Evolutionary conservation across 2,797 vertebrate genomes (phyloP).

Genomic region (Myiotriccus ornatus): DNA sequence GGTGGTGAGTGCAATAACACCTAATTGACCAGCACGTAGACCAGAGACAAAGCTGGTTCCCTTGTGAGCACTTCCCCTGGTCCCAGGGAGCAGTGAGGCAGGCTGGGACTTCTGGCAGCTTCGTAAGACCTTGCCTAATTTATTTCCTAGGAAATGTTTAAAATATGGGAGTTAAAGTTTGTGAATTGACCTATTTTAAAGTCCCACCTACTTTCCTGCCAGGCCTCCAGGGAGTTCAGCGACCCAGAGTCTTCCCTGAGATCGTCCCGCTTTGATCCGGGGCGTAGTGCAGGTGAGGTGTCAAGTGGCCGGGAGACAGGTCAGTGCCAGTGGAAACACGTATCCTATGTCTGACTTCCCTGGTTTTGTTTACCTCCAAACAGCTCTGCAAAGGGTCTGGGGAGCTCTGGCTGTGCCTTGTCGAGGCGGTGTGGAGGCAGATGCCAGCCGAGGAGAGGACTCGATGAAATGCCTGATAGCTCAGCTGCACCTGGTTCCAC

Average conservation of each 20-base stretch:
- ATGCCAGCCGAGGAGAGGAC: not conserved
- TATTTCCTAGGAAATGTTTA: not conserved
- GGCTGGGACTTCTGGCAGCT: not conserved
- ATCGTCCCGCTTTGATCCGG: not conserved
- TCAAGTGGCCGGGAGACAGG: not conserved
- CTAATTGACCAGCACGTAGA: not conserved
- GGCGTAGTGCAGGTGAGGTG: not conserved
- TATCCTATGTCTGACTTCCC: not conserved
- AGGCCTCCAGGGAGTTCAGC: not conserved
- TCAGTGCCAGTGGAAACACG: not conserved
- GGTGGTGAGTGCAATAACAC: not conserved
- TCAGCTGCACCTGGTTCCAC: not conserved
- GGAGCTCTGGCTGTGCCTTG: not conserved
- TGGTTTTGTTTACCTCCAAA: not conserved
- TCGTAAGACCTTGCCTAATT: not conserved
- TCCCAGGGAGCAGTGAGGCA: not conserved
- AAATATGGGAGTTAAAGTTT: not conserved
- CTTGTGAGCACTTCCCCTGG: too few relatives aligned
- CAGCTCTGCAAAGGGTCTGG: not conserved
- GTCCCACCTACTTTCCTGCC: not conserved
- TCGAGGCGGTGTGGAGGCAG: not conserved
- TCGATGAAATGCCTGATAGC: not conserved
- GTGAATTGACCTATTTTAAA: not conserved
- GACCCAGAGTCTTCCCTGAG: not conserved
- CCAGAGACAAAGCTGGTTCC: not conserved